Evolutionary conservation across 1,140 invertebrate species (phyloP).

Genomic region (Telenomus remus): DNA sequence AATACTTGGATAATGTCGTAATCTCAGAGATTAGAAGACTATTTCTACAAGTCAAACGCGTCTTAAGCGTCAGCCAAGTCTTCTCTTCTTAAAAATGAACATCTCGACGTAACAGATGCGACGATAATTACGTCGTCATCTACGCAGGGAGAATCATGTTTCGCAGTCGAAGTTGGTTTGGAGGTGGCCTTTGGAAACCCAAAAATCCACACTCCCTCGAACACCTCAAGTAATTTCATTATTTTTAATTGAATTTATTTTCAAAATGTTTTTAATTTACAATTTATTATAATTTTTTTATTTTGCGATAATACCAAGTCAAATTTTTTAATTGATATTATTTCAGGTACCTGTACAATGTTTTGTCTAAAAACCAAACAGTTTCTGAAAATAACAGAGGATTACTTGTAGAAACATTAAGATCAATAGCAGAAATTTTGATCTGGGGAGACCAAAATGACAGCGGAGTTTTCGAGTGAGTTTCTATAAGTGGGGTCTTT

Average conservation of each 20-base stretch:
- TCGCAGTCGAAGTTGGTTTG: conserved; percentile 91
- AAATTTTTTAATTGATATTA: too few species aligned
- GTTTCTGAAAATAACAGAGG: conserved; percentile 96
- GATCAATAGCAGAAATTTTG: conserved; percentile 98
- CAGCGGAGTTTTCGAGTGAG: conserved; percentile 99
- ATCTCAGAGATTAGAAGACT: neutral
- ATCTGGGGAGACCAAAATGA: conserved; percentile 99
- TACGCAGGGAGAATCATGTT: conserved; percentile 78
- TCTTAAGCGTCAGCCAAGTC: neutral
- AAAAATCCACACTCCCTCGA: conserved; percentile 97
- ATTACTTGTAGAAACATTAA: conserved; percentile 95
- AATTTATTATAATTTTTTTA: too few species aligned
- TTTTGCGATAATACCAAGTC: too few species aligned
- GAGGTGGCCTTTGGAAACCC: conserved; percentile 89
- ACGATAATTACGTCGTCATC: conserved; percentile 12
- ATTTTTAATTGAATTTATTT: conserved; percentile 5
- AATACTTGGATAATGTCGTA: conserved; percentile 21
- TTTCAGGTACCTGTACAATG: conserved; percentile 91
- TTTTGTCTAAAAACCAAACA: conserved; percentile 96
- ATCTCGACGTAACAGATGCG: conserved; percentile 4
- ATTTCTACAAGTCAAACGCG: neutral
- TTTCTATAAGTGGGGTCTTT: conserved; percentile 50
- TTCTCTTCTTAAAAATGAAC: conserved; percentile 13
- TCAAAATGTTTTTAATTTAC: neutral
- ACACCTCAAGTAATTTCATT: conserved; percentile 86